These are phyloP conservation scores for Drosophila anomelani DNA, from an alignment of 2,888 invertebrate genomes.

Conservation along the genomic window DNA sequence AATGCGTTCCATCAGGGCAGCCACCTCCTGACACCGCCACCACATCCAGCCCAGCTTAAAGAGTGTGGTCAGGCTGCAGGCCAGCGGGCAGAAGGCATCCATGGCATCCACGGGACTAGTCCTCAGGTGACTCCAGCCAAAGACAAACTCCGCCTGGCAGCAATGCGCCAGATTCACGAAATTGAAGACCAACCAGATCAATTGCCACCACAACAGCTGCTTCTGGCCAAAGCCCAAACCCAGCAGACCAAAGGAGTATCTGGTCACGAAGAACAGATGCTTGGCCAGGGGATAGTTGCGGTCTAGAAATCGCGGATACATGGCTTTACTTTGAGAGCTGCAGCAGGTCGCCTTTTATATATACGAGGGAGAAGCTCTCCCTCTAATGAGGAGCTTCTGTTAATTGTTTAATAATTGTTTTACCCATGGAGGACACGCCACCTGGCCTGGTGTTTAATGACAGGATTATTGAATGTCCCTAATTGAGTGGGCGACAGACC, in stretches of 20 bases:
- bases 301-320: constrained; percentile 63
- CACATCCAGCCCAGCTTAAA: constrained; percentile 67
- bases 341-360: constrained; percentile 37
- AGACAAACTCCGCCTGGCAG: constrained; percentile 68
- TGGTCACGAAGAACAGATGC: constrained; percentile 65
- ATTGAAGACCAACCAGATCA: constrained; percentile 59
- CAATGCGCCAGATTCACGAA: constrained; percentile 66
- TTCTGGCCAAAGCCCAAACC: constrained; percentile 52
- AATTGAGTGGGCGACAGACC: constrained; percentile 34
- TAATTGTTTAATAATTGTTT: constrained; percentile 31
- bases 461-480: constrained; percentile 26
- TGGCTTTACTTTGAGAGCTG: constrained; percentile 18
- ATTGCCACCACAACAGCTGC: constrained; percentile 18
- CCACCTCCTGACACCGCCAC: constrained; percentile 57
- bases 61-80: constrained; percentile 68
- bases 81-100: constrained; percentile 72
- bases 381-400: background rate
- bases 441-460: constrained; percentile 50
- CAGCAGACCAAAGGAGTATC: constrained; percentile 58
- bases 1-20: constrained; percentile 50
- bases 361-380: background rate
- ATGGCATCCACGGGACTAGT: constrained; percentile 64
- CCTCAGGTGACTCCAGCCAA: constrained; percentile 58
- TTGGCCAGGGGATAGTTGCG: constrained; percentile 57
- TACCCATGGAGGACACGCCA: constrained; percentile 4